Conservation (phyloP, 2,113 vertebrate genomes). For the Nansenia antarctica region DNA sequence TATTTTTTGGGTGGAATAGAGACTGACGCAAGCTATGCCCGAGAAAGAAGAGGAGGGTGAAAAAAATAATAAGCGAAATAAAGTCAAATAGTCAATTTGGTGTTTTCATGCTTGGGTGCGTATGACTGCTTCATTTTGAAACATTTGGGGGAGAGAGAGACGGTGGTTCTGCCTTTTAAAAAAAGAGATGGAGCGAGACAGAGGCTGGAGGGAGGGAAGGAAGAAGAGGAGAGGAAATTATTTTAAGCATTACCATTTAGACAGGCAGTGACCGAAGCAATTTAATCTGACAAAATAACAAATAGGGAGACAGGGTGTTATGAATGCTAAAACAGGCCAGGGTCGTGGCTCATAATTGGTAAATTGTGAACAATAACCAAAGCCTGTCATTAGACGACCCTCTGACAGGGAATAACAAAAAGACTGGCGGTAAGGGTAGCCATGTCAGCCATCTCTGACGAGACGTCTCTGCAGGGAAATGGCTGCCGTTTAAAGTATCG, state of each 20-base stretch:
- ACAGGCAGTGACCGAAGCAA: slow-evolving; percentile 41
- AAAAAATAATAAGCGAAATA: background rate
- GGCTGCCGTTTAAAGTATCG: too few relatives aligned
- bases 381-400: slow-evolving; percentile 22
- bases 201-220: background rate
- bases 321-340: slow-evolving; percentile 36
- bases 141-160: background rate
- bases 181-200: background rate
- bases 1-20: background rate
- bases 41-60: background rate
- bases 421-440: background rate
- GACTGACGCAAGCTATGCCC: too few relatives aligned
- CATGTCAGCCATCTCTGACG: too few relatives aligned
- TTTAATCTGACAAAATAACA: slow-evolving; percentile 47
- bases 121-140: slow-evolving; percentile 2
- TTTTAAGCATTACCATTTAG: slow-evolving; percentile 48
- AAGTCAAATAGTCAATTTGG: slow-evolving; percentile 6
- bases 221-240: slow-evolving; percentile 6
- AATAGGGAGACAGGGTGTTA: slow-evolving; percentile 30
- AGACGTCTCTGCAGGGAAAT: too few relatives aligned
- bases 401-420: slow-evolving; percentile 28
- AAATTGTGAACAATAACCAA: slow-evolving; percentile 50
- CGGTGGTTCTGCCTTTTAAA: background rate
- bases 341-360: slow-evolving; percentile 50
- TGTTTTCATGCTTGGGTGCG: background rate